A percentile compares a stretch with the other conserved stretches of the same genome.
These are phyloP conservation scores for Chrysaora quinquecirrha DNA, from an alignment of 30 jellyfish, hydroid and myxozoan species.

Conservation along the genomic window DNA sequence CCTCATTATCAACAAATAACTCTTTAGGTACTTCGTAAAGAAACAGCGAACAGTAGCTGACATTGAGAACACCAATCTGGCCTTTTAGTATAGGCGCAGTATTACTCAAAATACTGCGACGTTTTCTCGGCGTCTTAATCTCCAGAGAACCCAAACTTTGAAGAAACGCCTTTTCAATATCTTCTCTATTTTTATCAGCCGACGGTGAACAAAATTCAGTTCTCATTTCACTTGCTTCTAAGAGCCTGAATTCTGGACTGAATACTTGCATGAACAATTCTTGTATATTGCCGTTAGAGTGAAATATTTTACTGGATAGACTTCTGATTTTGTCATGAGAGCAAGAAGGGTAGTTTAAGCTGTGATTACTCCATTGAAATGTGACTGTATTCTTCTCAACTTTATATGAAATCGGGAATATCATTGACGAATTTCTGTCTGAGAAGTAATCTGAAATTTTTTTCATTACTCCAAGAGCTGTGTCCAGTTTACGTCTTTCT, in stretches of 20 bases:
- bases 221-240: slow-evolving; percentile 11
- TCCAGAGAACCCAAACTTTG: background rate
- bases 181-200: background rate
- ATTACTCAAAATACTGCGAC: slow-evolving; percentile 9
- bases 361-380: slow-evolving; percentile 30
- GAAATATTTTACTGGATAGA: background rate
- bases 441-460: slow-evolving; percentile 12
- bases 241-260: slow-evolving; percentile 2
- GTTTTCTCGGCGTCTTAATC: background rate
- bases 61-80: slow-evolving; percentile 23
- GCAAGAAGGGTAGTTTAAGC: slow-evolving; percentile 19
- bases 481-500: background rate
- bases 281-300: background rate
- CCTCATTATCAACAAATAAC: slow-evolving; percentile 60
- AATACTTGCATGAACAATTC: background rate
- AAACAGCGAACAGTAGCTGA: slow-evolving; percentile 58
- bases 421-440: background rate
- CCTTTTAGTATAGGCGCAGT: slow-evolving; percentile 38
- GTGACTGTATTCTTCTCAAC: background rate
- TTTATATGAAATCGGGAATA: slow-evolving; percentile 5
- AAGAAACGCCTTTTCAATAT: background rate
- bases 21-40: slow-evolving; percentile 33
- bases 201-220: slow-evolving; percentile 5
- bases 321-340: background rate
- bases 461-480: background rate